Conservation (phyloP, 2,888 invertebrate species). For the Acleris cristana region DNA sequence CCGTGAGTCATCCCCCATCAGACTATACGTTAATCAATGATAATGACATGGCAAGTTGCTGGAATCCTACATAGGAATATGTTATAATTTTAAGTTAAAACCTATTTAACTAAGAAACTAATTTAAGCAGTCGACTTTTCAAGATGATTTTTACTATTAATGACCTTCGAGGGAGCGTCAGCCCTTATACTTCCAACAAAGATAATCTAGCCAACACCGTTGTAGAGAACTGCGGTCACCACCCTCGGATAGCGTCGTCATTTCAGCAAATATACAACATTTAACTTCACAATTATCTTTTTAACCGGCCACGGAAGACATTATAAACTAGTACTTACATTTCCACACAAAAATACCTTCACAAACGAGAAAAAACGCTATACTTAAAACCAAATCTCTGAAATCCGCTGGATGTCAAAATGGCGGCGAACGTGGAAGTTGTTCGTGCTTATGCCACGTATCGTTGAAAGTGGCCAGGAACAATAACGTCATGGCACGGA, state of each 20-base stretch:
- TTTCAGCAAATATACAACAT: slow-evolving; percentile 50
- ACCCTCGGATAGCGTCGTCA: slow-evolving; percentile 65
- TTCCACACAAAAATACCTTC: slow-evolving; percentile 80
- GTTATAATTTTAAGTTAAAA: slow-evolving; percentile 26
- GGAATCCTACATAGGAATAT: slow-evolving; percentile 44
- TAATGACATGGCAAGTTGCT: slow-evolving; percentile 81
- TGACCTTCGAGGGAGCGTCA: slow-evolving; percentile 27
- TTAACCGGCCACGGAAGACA: slow-evolving; percentile 29
- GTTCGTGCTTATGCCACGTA: slow-evolving; percentile 92
- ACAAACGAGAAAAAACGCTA: slow-evolving; percentile 86
- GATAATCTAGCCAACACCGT: slow-evolving; percentile 77
- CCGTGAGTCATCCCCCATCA: slow-evolving; percentile 77
- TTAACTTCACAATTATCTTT: slow-evolving; percentile 39
- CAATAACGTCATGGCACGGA: slow-evolving; percentile 25
- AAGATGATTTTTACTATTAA: slow-evolving; percentile 16
- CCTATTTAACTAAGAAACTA: slow-evolving; percentile 12
- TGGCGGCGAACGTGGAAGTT: slow-evolving; percentile 91
- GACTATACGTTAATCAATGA: slow-evolving; percentile 78
- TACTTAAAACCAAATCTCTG: slow-evolving; percentile 88
- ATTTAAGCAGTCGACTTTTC: slow-evolving; percentile 11
- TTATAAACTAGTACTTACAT: slow-evolving; percentile 70
- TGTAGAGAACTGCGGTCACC: slow-evolving; percentile 83
- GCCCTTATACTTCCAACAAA: slow-evolving; percentile 57
- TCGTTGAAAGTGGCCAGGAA: slow-evolving; percentile 83
- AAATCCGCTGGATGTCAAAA: slow-evolving; percentile 91